Percentiles rank a stretch among this genome's conserved stretches.
Evolutionary conservation across 2,888 invertebrate species (phyloP).

Genomic region (Yponomeuta sedellus): DNA sequence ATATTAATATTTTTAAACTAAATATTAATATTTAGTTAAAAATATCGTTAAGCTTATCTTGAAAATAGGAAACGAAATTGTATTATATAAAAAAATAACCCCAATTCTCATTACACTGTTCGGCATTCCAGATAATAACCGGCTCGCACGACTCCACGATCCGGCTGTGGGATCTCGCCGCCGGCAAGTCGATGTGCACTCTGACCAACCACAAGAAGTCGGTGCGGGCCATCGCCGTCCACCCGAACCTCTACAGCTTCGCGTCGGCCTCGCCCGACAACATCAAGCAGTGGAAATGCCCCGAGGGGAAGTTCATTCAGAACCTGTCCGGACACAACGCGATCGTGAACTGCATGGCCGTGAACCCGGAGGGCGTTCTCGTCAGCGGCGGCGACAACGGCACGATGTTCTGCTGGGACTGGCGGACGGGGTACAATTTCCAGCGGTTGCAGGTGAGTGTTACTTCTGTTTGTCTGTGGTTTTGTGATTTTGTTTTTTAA

Average conservation of each 20-base stretch:
- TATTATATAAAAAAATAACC: too few species aligned
- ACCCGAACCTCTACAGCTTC: slow-evolving; percentile 92
- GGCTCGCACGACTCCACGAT: slow-evolving; percentile 98
- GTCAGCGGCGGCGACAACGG: slow-evolving; percentile 99
- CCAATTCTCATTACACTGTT: too few species aligned
- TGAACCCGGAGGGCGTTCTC: slow-evolving; percentile 94
- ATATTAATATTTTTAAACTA: too few species aligned
- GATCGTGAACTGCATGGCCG: slow-evolving; percentile 92
- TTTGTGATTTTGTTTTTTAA: background rate
- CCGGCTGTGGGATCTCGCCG: slow-evolving; percentile 97
- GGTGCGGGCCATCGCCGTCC: slow-evolving; percentile 85
- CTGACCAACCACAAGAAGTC: slow-evolving; percentile 99
- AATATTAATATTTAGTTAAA: too few species aligned
- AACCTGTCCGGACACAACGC: slow-evolving; percentile 97
- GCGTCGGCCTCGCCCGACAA: slow-evolving; percentile 99
- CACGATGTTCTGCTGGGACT: slow-evolving; percentile 98
- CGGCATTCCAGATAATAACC: slow-evolving; percentile 82
- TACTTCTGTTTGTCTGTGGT: background rate
- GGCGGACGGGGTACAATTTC: slow-evolving; percentile 99
- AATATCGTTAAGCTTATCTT: too few species aligned
- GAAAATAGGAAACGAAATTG: too few species aligned
- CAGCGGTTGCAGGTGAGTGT: slow-evolving; percentile 85
- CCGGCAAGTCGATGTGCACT: slow-evolving; percentile 95
- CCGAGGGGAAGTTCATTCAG: slow-evolving; percentile 97
- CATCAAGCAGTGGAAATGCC: slow-evolving; percentile 99